A percentile compares a stretch with the other conserved stretches of the same genome.
Conservation (phyloP, 1,140 invertebrate genomes). For the Neodiprion pinetum region DNA sequence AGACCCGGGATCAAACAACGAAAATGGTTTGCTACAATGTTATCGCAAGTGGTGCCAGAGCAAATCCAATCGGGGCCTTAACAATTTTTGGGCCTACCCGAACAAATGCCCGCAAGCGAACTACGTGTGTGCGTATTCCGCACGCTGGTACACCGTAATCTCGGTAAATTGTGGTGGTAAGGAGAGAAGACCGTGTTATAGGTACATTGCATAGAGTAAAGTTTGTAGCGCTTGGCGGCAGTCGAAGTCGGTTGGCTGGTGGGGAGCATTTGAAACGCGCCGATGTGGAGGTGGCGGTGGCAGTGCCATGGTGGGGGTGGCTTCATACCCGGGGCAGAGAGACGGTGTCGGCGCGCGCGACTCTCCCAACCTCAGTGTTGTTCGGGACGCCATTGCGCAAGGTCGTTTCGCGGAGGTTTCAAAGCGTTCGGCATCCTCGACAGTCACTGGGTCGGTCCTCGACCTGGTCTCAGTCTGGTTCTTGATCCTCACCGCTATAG, state of each 20-base stretch:
- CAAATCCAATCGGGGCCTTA: too few relatives aligned
- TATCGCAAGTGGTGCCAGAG: too few relatives aligned
- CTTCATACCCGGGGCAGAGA: constrained; percentile 27
- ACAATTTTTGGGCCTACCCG: too few relatives aligned
- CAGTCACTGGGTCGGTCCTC: neutral
- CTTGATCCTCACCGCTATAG: too few relatives aligned
- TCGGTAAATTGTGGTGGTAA: neutral
- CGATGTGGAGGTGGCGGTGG: constrained; percentile 8
- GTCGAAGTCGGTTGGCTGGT: constrained; percentile 22
- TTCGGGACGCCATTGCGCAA: constrained; percentile 49
- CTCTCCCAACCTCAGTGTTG: constrained; percentile 52
- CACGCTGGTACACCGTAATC: neutral
- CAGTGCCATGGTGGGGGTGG: constrained; percentile 40
- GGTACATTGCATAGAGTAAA: neutral
- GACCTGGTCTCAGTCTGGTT: too few relatives aligned
- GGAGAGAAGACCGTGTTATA: neutral
- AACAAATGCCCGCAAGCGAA: too few relatives aligned
- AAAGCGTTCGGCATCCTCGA: neutral
- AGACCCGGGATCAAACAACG: too few relatives aligned
- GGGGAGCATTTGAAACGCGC: constrained; percentile 27
- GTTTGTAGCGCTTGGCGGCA: constrained; percentile 1
- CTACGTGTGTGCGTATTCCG: too few relatives aligned
- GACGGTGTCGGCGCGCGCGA: constrained; percentile 49
- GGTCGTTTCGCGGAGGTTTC: constrained; percentile 30
- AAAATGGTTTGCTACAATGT: too few relatives aligned